Conservation (phyloP, 2,797 vertebrate species). For the Lagothrix lagotricha region DNA sequence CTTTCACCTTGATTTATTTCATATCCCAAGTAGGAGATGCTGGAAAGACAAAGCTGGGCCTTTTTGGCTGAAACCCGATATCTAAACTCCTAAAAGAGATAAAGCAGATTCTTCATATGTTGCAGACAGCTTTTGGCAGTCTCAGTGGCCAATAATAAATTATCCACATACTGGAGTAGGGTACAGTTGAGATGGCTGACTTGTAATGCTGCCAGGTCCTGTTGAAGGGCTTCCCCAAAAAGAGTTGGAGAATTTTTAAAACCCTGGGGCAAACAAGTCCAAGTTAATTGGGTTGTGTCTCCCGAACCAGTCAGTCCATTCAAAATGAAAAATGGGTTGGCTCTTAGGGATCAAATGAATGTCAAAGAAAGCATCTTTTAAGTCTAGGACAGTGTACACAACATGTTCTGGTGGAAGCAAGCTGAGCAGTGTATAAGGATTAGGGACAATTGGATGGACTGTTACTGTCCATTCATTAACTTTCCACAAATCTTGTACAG, state of each 20-base stretch:
- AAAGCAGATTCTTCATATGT: neutral
- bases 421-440: neutral
- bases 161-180: neutral
- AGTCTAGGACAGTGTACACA: neutral
- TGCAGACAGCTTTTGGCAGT: neutral
- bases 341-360: neutral
- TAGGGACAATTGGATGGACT: neutral
- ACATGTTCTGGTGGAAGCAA: neutral
- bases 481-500: neutral
- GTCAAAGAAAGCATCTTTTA: neutral
- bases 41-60: neutral
- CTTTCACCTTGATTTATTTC: neutral
- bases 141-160: neutral
- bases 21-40: neutral
- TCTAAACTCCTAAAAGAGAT: neutral
- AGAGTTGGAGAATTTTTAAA: neutral
- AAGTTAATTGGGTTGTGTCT: neutral
- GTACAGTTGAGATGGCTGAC: neutral
- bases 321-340: neutral
- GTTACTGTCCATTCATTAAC: neutral
- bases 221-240: neutral
- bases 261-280: neutral
- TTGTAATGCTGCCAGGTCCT: neutral
- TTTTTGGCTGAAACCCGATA: neutral
- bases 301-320: neutral